Base-by-base conservation (phyloP, 2,113 vertebrate genomes). In the Ibidorhyncha struthersii region DNA sequence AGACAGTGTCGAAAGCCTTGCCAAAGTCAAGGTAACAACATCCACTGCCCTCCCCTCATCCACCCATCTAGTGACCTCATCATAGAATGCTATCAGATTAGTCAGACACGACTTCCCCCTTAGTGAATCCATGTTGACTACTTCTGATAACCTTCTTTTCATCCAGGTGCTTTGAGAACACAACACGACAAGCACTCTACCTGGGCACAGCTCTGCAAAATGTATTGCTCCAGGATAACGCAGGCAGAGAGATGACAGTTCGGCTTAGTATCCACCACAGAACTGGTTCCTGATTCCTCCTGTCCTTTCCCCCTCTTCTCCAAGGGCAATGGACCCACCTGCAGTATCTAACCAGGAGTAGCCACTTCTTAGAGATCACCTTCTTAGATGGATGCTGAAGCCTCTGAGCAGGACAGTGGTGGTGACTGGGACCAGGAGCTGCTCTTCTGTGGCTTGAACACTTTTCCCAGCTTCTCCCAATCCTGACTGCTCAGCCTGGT, bases 171-270 rank as follows among this genome's bases (percentile, higher is more conserved):
- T n/a, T n/a, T n/a, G n/a, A n/a, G 9, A 80, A 34, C 43, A 66
- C 17, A 71, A 29, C 23, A 71, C 0, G 0, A 73, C 6, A 76
- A 56, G 27, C 22, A 38, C 47, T 12, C 26, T 76, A 0, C 14
- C 7, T 30, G 40, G 21, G 9, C 49, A 25, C 0, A 0, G 29
- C n/a, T 90, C 56, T 63, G 30, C 25, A 23, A 78, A 89, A 70
- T 26, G 18, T 38, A 26, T 8, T 50, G 52, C 69, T 14, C 40
- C 12, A 53, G 29, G 22, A 25, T 71, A 36, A 63, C 1, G 7
- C 8, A 58, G 52, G 15, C 32, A 21, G 25, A 32, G 26, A 86
- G n/a, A 72, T 19, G 7, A 65, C 10, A 56, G 22, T 25, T 72
- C 26, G 29, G 40, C 26, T 90, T 52, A 71, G 56, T 25, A 72